Base-by-base conservation (phyloP, 2,888 invertebrate species). In the Zonitis immaculata region DNA sequence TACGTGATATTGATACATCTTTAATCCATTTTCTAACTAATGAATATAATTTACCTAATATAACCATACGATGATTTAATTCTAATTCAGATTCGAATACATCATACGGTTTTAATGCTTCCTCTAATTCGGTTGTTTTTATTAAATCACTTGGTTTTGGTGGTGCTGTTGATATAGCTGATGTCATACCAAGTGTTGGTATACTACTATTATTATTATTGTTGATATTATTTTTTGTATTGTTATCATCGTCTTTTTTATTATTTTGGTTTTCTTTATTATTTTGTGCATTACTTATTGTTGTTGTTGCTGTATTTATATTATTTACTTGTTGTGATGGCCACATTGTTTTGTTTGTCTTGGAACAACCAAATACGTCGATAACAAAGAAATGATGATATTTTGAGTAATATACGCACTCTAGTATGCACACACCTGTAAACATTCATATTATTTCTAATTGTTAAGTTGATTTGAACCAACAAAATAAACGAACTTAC, bases 1-100 rank as follows among this genome's bases (percentile, higher is more conserved):
- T 95, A 76, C 91, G 88, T 61, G 87, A 81, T 50, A 91, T 77
- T 42, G 95, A 94, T 44, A 95, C 87, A 64, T 94, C 91, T 61
- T 86, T 82, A 59, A 99, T 95, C 98, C 98, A 99, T 69, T 90
- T 86, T 63, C 94, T 89, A 9, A 97, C 96, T 44, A 99, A 79
- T 4, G 86, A 81, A 76, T 98, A 96, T 52, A 99, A 77, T 70
- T 93, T 90, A 35, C 88, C 87, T 56, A 89, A 76, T 56, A 89
- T 88, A 67, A 89, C 87, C 88, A 90, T 89, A 60, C 94, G 84
- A 73, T 95, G 94, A 71, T 91, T 89, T 66, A 96, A 81, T 73
- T 96, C 96, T 58, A 86, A 86, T 61, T 94, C 92, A 0, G 88
- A 85, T 78, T 96, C 96, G 73, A 94, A 95, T 44, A 95, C 91